Conservation (phyloP, 2,113 vertebrate species). For the Aspiorhynchus laticeps region DNA sequence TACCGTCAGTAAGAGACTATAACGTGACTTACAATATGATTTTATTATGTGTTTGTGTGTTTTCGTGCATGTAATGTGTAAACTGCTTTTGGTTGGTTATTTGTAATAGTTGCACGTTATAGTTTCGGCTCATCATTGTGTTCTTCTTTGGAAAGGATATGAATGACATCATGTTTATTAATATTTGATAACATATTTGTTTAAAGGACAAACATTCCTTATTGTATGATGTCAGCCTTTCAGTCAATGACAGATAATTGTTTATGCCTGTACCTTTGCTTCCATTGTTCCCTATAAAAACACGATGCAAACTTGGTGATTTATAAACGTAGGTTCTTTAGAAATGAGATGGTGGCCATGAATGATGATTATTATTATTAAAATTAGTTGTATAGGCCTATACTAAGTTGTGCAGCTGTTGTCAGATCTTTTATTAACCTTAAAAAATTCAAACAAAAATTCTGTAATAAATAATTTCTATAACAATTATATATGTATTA, state of each 20-base stretch:
- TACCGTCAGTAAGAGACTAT: not conserved
- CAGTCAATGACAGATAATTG: not conserved
- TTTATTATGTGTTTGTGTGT: not conserved
- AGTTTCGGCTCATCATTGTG: not conserved
- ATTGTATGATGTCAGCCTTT: not conserved
- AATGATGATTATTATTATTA: not conserved
- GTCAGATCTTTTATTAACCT: not conserved
- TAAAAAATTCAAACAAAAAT: not conserved
- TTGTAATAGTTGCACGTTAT: not conserved
- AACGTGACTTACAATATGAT: not conserved
- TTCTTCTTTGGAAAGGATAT: not conserved
- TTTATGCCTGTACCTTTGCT: not conserved
- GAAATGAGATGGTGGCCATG: not conserved
- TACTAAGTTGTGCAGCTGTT: not conserved
- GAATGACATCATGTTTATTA: not conserved
- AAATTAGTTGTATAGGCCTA: not conserved
- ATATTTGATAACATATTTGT: not conserved
- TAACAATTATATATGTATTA: not conserved
- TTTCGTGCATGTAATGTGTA: not conserved
- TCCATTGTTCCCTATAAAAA: conserved; percentile 12
- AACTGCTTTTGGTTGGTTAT: not conserved
- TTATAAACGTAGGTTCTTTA: not conserved
- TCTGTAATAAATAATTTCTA: not conserved
- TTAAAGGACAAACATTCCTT: not conserved
- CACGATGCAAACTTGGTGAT: not conserved